A percentile compares a stretch with the other conserved stretches of the same genome.
phyloP scores from a whole-genome alignment of 2,797 vertebrate species.

The Natrix natrix region DNA sequence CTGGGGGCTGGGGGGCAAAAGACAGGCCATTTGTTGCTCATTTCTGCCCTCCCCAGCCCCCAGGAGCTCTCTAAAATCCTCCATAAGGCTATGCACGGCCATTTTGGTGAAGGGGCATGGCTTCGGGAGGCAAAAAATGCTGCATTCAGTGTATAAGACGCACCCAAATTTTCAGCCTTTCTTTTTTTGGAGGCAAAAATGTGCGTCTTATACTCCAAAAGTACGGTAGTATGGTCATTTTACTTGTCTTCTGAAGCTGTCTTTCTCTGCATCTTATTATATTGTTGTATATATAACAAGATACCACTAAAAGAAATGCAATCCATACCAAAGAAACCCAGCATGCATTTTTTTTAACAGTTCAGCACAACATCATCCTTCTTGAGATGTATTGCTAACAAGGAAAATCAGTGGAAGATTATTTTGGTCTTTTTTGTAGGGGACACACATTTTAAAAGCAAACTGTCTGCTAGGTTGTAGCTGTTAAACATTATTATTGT shows the following conservation, averaged over 20 bases:
- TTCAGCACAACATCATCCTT: not conserved
- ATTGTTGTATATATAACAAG: not conserved
- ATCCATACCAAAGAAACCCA: not conserved
- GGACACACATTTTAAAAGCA: not conserved
- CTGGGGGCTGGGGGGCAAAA: too few species aligned
- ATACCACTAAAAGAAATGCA: not conserved
- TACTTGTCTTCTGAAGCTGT: fast-evolving
- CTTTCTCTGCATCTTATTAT: not conserved
- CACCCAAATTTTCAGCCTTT: too few species aligned
- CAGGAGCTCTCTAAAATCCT: too few species aligned
- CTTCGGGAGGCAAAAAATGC: too few species aligned
- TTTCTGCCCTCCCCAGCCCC: too few species aligned
- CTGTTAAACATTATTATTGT: not conserved
- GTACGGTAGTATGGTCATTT: not conserved
- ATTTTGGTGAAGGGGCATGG: too few species aligned
- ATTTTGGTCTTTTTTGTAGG: not conserved
- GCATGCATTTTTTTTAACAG: not conserved
- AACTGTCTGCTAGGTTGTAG: not conserved
- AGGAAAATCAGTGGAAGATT: not conserved
- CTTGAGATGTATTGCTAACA: not conserved
- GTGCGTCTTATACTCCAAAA: too few species aligned
- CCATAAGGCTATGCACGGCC: too few species aligned
- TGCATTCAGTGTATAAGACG: too few species aligned
- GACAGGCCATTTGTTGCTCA: too few species aligned
- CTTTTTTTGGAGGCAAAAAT: too few species aligned